Conservation (phyloP, 2,888 invertebrate genomes). For the Muschampia plurimacula region DNA sequence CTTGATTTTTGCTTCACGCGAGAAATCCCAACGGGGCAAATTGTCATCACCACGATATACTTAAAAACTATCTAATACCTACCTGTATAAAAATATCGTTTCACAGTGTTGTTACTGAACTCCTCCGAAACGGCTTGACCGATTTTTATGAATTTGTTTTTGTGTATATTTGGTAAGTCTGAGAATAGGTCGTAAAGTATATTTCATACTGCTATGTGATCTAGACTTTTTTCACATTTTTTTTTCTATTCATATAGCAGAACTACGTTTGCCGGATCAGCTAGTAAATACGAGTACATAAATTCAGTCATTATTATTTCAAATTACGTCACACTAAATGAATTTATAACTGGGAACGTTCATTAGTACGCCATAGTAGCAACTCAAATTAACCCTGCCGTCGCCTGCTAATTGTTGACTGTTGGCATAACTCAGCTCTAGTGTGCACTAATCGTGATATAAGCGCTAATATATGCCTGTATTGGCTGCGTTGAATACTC, state of each 20-base stretch:
- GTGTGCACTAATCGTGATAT: slow-evolving; percentile 21
- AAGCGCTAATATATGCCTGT: slow-evolving; percentile 9
- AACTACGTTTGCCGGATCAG: no score
- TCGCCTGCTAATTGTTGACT: slow-evolving; percentile 23
- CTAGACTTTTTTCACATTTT: no score
- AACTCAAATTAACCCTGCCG: slow-evolving; percentile 20
- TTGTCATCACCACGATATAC: background rate
- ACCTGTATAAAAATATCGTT: no score
- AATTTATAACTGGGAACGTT: slow-evolving; percentile 20
- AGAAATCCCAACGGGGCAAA: background rate
- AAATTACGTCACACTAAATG: slow-evolving; percentile 10
- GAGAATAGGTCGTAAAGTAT: no score
- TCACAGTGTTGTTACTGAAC: no score
- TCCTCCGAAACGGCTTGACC: no score
- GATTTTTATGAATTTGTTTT: no score
- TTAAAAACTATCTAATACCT: background rate
- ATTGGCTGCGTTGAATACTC: slow-evolving; percentile 10
- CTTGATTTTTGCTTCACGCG: background rate
- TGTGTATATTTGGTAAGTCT: no score
- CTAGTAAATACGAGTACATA: background rate
- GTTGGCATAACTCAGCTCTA: slow-evolving; percentile 20
- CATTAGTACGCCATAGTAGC: slow-evolving; percentile 17
- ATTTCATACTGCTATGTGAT: no score
- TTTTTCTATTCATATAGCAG: no score
- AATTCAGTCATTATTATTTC: background rate